Evolutionary conservation across 2,797 vertebrate genomes (phyloP).

Genomic region (Xiphorhynchus erythropygius): DNA sequence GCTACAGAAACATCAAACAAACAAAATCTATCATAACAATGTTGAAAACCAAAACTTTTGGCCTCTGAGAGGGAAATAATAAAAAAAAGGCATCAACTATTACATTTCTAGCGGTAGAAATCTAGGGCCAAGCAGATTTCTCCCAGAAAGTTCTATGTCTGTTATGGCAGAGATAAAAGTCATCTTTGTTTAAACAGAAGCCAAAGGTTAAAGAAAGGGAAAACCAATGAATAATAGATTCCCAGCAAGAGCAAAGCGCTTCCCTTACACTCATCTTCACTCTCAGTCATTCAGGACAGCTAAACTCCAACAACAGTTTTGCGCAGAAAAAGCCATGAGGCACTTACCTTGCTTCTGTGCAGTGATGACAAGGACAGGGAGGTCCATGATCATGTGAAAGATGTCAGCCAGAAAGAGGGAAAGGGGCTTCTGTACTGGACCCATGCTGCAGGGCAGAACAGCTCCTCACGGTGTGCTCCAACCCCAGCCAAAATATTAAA

Average conservation of each 20-base stretch:
- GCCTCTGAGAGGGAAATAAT: neutral
- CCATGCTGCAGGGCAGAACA: neutral
- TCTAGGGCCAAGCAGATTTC: neutral
- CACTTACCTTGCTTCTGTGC: neutral
- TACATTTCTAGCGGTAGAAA: neutral
- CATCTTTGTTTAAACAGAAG: neutral
- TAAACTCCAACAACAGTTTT: neutral
- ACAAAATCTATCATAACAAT: neutral
- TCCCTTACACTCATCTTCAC: neutral
- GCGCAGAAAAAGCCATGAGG: neutral
- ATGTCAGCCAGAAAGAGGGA: fast-evolving
- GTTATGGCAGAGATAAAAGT: neutral
- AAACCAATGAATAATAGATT: neutral
- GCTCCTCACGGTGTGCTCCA: neutral
- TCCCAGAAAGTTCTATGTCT: neutral
- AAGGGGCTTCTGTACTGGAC: neutral
- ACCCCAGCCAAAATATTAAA: neutral
- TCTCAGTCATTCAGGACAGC: neutral
- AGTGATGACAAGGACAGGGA: fast-evolving
- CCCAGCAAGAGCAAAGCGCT: neutral
- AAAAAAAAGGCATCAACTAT: neutral
- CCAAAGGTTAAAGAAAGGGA: neutral
- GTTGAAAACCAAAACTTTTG: neutral
- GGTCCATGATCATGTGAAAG: fast-evolving
- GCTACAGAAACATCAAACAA: neutral